Evolutionary conservation across 2,888 invertebrate genomes (phyloP), one percentile per base, ranked within the genome.

Genomic region (Synergus laeviventris): DNA sequence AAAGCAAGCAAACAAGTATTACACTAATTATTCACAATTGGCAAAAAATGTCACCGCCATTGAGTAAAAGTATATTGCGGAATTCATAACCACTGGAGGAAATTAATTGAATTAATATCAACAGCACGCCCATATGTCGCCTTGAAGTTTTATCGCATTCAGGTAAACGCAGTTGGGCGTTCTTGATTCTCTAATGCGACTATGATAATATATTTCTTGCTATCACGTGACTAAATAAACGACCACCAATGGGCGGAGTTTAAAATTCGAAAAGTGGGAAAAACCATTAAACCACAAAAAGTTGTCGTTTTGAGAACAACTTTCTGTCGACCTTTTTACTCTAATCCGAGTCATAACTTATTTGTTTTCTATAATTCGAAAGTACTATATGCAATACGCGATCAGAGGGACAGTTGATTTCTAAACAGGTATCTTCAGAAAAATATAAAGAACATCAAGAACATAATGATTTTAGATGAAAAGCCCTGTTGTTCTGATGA

Each of bases 381-480:
- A 59, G 24, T 24, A 21, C 1, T 31, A 31, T 31, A 31, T 31
- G 5, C 31, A 31, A 31, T 31, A 31, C 5, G 4, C 31, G 31
- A 31, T 31, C 4, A 31, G 31, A 31, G 31, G 3, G 31, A 31
- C 31, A 31, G 5, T 31, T 31, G 42, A 60, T 21, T 60, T 24
- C 39, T 24, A n/a, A n/a, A n/a, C n/a, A n/a, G n/a, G n/a, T 86
- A 85, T 85, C 84, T 75, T 4, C 14, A 18, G 39, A 39, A n/a
- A 38, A 12, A 4, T 14, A 61, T 61, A 31, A 36, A 36, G 1
- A 9, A 8, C 31, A 7, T 1, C 7, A 7, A 31, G 16, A 11
- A 31, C 31, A 14, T 8, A 14, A 60, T 31, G 16, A 16, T 60
- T 16, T 60, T 16, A 1, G 11, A 60, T 8, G 24, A 60, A 24